These are phyloP conservation scores for Agelas oroides DNA, from an alignment of 37 sponge, comb jelly and placozoan genomes.

Conservation along the genomic window DNA sequence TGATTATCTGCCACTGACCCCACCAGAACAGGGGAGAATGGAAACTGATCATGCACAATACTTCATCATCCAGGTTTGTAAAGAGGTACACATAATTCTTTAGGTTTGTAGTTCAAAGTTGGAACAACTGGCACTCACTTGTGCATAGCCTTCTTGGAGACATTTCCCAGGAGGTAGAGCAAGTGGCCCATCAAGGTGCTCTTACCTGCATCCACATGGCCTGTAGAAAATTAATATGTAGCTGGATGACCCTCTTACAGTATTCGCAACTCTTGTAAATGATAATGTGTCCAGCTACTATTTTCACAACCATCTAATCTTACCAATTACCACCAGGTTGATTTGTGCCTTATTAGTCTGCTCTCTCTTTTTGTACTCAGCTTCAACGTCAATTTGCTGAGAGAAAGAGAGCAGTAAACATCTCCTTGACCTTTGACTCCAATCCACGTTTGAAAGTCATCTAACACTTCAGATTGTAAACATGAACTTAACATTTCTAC, in stretches of 20 bases:
- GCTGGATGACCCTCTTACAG: neutral
- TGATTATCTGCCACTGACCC: too few relatives aligned
- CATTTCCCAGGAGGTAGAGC: constrained; percentile 85
- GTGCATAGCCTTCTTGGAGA: constrained; percentile 16
- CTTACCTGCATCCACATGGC: constrained; percentile 99
- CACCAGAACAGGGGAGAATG: too few relatives aligned
- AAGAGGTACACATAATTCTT: too few relatives aligned
- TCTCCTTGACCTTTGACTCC: too few relatives aligned
- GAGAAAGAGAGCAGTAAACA: constrained; percentile 29
- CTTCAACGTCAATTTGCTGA: constrained; percentile 66
- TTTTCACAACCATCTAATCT: neutral
- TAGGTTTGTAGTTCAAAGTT: neutral
- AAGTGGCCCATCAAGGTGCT: constrained; percentile 99
- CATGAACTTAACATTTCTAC: too few relatives aligned
- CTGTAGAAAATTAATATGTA: constrained; percentile 29
- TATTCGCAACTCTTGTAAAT: neutral
- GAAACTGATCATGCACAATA: too few relatives aligned
- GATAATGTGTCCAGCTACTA: too few relatives aligned
- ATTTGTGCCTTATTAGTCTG: constrained; percentile 58
- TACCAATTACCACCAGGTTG: constrained; percentile 92
- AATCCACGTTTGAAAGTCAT: too few relatives aligned
- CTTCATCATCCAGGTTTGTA: too few relatives aligned
- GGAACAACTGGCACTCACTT: neutral
- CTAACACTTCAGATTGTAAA: too few relatives aligned
- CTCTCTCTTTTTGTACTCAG: constrained; percentile 72